Percentiles rank a stretch among this genome's conserved stretches.
phyloP scores from a whole-genome alignment of 2,888 invertebrate genomes.

The Chaitophorus viminalis region DNA sequence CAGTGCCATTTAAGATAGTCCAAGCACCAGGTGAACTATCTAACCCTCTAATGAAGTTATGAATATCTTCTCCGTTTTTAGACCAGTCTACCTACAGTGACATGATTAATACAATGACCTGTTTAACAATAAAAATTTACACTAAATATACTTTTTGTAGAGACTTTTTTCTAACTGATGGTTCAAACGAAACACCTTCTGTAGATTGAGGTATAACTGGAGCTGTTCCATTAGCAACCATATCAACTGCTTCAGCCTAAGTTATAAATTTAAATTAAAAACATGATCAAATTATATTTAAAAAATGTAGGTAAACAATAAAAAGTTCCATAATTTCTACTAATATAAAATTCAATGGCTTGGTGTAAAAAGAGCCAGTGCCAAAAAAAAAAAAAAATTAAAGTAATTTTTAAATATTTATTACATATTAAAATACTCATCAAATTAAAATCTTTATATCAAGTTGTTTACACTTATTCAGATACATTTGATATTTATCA shows the following conservation, averaged over 20 bases:
- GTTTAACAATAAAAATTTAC: background rate
- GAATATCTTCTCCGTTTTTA: conserved; percentile 78
- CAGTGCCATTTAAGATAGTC: conserved; percentile 72
- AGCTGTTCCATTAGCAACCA: conserved; percentile 85
- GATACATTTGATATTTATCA: too few relatives aligned
- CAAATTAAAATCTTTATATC: too few relatives aligned
- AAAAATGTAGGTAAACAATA: background rate
- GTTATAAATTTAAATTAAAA: conserved; percentile 10
- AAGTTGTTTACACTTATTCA: too few relatives aligned
- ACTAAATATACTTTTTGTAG: conserved; percentile 74
- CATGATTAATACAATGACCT: background rate
- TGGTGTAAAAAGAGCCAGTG: too few relatives aligned
- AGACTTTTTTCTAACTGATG: conserved; percentile 87
- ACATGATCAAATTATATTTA: background rate
- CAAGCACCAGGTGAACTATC: conserved; percentile 96
- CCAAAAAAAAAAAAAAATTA: too few relatives aligned
- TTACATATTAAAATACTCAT: too few relatives aligned
- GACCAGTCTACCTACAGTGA: conserved; percentile 75
- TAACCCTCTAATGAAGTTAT: conserved; percentile 89
- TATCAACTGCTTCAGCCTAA: conserved; percentile 81
- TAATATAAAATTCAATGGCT: too few relatives aligned
- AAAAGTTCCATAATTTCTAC: background rate
- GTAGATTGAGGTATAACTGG: conserved; percentile 82
- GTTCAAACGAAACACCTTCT: conserved; percentile 92
- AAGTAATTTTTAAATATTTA: too few relatives aligned